A percentile compares a stretch with the other conserved stretches of the same genome.
These are phyloP conservation scores for Phengaris alcon DNA, from an alignment of 2,888 invertebrate species.

Conservation along the genomic window DNA sequence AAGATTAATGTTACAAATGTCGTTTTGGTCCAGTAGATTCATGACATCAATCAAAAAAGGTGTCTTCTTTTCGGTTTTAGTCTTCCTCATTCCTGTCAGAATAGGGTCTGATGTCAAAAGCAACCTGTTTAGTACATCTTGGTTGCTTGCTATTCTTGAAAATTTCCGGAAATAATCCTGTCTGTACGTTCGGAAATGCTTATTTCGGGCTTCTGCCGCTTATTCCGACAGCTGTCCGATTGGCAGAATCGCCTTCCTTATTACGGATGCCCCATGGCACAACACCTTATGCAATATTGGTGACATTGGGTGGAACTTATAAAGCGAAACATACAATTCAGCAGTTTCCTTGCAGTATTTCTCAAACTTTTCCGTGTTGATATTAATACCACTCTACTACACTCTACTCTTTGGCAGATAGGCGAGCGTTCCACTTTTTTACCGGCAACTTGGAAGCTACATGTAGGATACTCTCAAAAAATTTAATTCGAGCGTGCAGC, in stretches of 20 bases:
- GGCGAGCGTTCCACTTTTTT: conserved; percentile 43
- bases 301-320: conserved; percentile 32
- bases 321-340: conserved; percentile 34
- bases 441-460: conserved; percentile 46
- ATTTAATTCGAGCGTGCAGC: conserved; percentile 44
- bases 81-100: background rate
- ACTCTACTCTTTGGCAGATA: conserved; percentile 32
- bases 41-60: too few species aligned
- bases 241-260: background rate
- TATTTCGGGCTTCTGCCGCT: conserved; percentile 35
- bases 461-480: conserved; percentile 46
- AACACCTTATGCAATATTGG: conserved; percentile 21
- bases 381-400: conserved; percentile 34
- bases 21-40: too few species aligned
- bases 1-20: too few species aligned
- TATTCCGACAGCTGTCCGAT: conserved; percentile 34
- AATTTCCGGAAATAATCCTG: conserved; percentile 30
- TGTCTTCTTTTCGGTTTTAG: too few species aligned
- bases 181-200: conserved; percentile 33
- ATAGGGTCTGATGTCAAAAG: conserved; percentile 16
- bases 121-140: conserved; percentile 26
- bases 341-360: conserved; percentile 28
- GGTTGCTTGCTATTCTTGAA: conserved; percentile 10
- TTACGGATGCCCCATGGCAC: background rate
- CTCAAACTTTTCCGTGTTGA: background rate